Conservation (phyloP, 1,140 invertebrate genomes). For the Lithobius niger region DNA sequence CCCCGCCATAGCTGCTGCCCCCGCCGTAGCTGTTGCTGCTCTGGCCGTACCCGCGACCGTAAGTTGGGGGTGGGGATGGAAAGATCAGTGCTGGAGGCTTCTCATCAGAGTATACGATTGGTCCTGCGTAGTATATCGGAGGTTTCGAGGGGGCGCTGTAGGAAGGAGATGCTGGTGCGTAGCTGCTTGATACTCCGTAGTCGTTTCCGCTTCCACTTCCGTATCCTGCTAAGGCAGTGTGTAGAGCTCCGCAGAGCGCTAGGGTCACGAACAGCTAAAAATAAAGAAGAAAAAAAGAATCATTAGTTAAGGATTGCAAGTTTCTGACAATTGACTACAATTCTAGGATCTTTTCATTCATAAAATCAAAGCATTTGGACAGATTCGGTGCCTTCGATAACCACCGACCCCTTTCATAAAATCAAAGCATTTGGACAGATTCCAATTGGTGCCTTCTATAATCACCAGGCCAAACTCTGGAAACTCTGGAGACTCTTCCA, state of each 20-base stretch:
- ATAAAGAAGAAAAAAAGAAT: background rate
- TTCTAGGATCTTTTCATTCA: too few species aligned
- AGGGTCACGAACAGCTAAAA: background rate
- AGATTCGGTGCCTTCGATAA: too few species aligned
- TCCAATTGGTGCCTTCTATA: too few species aligned
- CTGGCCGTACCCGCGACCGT: constrained; percentile 12
- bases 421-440: too few species aligned
- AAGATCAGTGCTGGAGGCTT: constrained; percentile 35
- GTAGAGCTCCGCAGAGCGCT: background rate
- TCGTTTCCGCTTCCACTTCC: background rate
- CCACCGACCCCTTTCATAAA: too few species aligned
- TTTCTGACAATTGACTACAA: too few species aligned
- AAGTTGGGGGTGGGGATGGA: constrained; percentile 25
- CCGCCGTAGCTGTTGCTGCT: constrained; percentile 13
- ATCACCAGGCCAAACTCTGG: too few species aligned
- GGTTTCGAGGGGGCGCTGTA: background rate
- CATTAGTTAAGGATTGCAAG: too few species aligned
- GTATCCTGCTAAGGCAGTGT: background rate
- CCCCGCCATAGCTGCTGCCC: constrained; percentile 7
- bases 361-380: too few species aligned
- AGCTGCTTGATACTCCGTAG: background rate
- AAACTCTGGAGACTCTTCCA: too few species aligned
- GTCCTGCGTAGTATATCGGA: constrained; percentile 31
- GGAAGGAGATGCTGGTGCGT: background rate
- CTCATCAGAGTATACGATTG: constrained; percentile 34